Evolutionary conservation across 1,140 invertebrate genomes (phyloP), one percentile per base, ranked within the genome.

Genomic region (Drosophila teissieri): DNA sequence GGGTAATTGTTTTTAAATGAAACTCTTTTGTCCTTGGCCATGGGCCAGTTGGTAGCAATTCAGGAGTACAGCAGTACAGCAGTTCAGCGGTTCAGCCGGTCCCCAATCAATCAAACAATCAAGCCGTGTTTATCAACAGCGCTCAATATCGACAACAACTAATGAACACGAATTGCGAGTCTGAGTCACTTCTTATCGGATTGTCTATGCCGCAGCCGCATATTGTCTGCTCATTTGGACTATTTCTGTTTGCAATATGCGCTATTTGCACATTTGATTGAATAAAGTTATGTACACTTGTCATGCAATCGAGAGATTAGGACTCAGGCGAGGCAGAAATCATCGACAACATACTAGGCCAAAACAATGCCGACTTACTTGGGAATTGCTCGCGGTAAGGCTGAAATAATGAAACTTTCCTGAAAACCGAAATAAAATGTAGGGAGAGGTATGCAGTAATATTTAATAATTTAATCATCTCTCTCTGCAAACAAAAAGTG

Each of bases 271-370:
- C 75, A 69, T 70, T 79, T 77, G 72, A 88, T 77, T 84, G 67
- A 84, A 80, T 77, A 64, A 68, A 68, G 44, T 89, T 77, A 84
- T 89, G 77, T 70, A 64, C 73, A 77, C 52, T 90, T 80, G 84
- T 70, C 84, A 88, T 88, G 84, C 84, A 84, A 88, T 88, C 48
- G 53, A 73, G 70, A 68, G 84, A 88, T 88, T 88, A 88, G 63
- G 63, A 24, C 57, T 39, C 37, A 11, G 57, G 51, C 60, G 60
- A 74, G 24, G 39, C 15, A 62, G 31, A 80, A 48, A 58, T 42
- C 63, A 14, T 4, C 14, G 55, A 39, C 22, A 14, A 14, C 4
- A 24, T 55, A 22, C 31, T 19, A 19, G n/a, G 7, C n/a, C 39
- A 19, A 19, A 19, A 10, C 19, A 31, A 31, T 15, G 37, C 4